These are phyloP conservation scores for Stichopus chloronotus DNA, from an alignment of 35 echinoderm and acorn worm species.

Conservation along the genomic window DNA sequence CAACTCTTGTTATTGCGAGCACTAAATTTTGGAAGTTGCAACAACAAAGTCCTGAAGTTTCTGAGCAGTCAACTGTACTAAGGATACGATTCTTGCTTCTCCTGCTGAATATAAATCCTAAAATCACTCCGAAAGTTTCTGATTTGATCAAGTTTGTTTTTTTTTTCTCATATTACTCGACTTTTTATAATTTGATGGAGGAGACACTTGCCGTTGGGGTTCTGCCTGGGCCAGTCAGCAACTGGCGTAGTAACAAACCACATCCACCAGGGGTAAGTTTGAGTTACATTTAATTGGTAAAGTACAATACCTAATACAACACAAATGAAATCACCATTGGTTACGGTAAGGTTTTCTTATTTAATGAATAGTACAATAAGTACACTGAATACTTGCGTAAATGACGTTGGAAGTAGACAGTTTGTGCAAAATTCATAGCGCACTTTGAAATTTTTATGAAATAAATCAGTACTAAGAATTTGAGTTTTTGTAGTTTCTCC, in stretches of 20 bases:
- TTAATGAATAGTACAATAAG: too few relatives aligned
- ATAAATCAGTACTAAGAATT: too few relatives aligned
- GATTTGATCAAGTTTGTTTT: background rate
- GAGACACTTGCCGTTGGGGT: constrained; percentile 31
- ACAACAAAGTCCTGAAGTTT: background rate
- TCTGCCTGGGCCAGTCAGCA: constrained; percentile 26
- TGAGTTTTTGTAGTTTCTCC: too few relatives aligned
- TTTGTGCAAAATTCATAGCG: too few relatives aligned
- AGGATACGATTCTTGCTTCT: background rate
- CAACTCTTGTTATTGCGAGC: background rate
- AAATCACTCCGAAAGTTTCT: background rate
- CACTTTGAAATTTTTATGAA: too few relatives aligned
- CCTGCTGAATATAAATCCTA: background rate
- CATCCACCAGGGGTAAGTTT: constrained; percentile 39
- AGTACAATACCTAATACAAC: too few relatives aligned
- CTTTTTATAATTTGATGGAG: background rate
- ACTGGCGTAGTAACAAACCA: constrained; percentile 33
- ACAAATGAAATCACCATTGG: too few relatives aligned
- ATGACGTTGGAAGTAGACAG: too few relatives aligned
- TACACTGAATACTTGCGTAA: too few relatives aligned
- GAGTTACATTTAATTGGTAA: too few relatives aligned
- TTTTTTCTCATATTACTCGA: background rate
- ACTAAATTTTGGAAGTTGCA: background rate
- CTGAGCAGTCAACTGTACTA: background rate
- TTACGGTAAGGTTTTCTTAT: too few relatives aligned